A percentile compares a stretch with the other conserved stretches of the same genome.
Conservation (phyloP, 2,888 invertebrate species). For the Euphydryas editha region DNA sequence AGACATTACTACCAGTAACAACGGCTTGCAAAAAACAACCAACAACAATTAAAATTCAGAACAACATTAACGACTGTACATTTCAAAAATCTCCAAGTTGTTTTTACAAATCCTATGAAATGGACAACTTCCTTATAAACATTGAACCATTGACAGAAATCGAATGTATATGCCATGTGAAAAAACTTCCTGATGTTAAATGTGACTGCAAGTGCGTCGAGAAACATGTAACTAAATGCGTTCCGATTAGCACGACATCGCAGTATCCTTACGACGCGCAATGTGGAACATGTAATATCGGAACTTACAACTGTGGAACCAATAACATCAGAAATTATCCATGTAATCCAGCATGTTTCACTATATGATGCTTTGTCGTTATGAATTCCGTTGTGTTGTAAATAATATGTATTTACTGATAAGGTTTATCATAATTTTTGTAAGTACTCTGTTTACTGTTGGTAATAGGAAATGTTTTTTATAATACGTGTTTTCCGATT, state of each 20-base stretch:
- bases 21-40: conserved; percentile 49
- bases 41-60: conserved; percentile 55
- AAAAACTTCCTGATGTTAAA: conserved; percentile 9
- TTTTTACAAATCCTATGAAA: conserved; percentile 20
- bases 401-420: not conserved
- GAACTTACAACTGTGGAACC: not conserved
- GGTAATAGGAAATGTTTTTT: conserved; percentile 8
- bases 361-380: conserved; percentile 5
- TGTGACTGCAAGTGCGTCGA: conserved; percentile 30
- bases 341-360: not conserved
- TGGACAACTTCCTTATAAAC: not conserved
- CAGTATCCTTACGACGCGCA: conserved; percentile 36
- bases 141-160: conserved; percentile 25
- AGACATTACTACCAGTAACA: conserved; percentile 38
- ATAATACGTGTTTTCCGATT: conserved; percentile 12
- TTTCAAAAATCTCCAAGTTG: conserved; percentile 44
- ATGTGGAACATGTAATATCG: conserved; percentile 7
- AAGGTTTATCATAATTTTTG: conserved; percentile 9
- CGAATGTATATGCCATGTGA: conserved; percentile 33
- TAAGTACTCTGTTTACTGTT: conserved; percentile 14
- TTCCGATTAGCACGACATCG: conserved; percentile 47
- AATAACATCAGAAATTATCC: not conserved
- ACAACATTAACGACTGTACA: conserved; percentile 63
- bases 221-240: conserved; percentile 38
- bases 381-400: conserved; percentile 12